phyloP scores from a whole-genome alignment of 2,797 vertebrate genomes.

The Falco cherrug region DNA sequence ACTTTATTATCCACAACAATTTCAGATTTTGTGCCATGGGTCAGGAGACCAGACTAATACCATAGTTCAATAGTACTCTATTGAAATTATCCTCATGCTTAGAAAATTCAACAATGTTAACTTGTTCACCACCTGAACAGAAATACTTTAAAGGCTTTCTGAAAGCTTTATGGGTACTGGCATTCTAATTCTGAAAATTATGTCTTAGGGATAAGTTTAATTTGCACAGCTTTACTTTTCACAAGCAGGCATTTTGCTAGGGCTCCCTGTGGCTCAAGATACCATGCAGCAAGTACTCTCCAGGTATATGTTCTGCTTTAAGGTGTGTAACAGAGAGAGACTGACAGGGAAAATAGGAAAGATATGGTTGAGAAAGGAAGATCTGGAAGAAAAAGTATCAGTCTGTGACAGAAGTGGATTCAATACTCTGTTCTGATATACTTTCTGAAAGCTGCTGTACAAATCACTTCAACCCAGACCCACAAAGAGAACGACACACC shows the following conservation, averaged over 20 bases:
- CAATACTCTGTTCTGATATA: neutral
- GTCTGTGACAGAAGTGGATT: neutral
- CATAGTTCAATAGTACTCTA: neutral
- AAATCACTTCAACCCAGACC: neutral
- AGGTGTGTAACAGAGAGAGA: neutral
- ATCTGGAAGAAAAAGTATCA: neutral
- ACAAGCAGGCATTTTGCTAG: neutral
- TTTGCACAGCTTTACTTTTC: neutral
- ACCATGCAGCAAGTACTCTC: neutral
- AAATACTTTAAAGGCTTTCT: slow-evolving; percentile 49
- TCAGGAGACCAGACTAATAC: slow-evolving; percentile 55
- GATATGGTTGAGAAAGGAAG: neutral
- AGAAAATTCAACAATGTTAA: slow-evolving; percentile 48
- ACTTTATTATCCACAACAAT: slow-evolving; percentile 15
- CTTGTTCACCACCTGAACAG: slow-evolving; percentile 34
- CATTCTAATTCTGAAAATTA: slow-evolving; percentile 17
- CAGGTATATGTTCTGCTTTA: neutral
- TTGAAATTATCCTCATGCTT: slow-evolving; percentile 22
- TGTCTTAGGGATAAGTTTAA: neutral
- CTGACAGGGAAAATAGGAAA: neutral
- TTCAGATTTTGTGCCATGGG: neutral
- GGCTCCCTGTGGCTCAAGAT: neutral
- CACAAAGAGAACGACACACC: neutral
- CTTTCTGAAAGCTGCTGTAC: neutral
- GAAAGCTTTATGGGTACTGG: neutral